Evolutionary conservation across 1,140 invertebrate genomes (phyloP).

Genomic region (Conopomorpha cramerella): DNA sequence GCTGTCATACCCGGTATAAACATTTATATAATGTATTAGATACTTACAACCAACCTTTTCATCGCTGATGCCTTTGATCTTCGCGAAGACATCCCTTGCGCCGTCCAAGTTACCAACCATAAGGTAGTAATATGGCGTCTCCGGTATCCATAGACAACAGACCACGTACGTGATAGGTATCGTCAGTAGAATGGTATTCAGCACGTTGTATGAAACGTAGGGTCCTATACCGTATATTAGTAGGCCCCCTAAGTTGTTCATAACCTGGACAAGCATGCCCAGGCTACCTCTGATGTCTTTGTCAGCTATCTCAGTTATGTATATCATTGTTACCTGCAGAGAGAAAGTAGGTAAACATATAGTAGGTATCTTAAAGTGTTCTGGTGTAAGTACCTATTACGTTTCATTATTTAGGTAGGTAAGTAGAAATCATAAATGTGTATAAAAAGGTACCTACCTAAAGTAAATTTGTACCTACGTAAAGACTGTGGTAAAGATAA

Average conservation of each 20-base stretch:
- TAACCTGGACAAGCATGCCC: conserved; percentile 69
- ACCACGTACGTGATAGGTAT: conserved; percentile 63
- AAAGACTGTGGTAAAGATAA: too few relatives aligned
- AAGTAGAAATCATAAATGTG: too few relatives aligned
- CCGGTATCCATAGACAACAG: conserved; percentile 72
- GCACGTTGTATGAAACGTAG: conserved; percentile 52
- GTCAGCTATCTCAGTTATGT: conserved; percentile 73
- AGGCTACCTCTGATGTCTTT: conserved; percentile 69
- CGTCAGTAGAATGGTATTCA: conserved; percentile 51
- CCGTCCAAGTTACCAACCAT: conserved; percentile 56
- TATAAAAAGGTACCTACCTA: too few relatives aligned
- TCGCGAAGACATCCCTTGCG: conserved; percentile 46
- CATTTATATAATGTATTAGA: too few relatives aligned
- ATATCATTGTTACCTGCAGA: conserved; percentile 65
- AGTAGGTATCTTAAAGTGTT: too few relatives aligned
- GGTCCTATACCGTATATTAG: conserved; percentile 61
- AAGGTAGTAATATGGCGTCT: conserved; percentile 75
- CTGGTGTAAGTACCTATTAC: too few relatives aligned
- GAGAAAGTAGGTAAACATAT: too few relatives aligned
- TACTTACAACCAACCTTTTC: conserved; percentile 35
- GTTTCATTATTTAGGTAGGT: too few relatives aligned
- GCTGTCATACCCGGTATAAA: too few relatives aligned
- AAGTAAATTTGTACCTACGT: too few relatives aligned
- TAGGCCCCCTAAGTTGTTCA: conserved; percentile 70
- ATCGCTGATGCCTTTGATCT: conserved; percentile 40